Percentiles rank a stretch among this genome's conserved stretches.
Evolutionary conservation across 2,888 invertebrate species (phyloP).

Genomic region (Cataglyphis livida): DNA sequence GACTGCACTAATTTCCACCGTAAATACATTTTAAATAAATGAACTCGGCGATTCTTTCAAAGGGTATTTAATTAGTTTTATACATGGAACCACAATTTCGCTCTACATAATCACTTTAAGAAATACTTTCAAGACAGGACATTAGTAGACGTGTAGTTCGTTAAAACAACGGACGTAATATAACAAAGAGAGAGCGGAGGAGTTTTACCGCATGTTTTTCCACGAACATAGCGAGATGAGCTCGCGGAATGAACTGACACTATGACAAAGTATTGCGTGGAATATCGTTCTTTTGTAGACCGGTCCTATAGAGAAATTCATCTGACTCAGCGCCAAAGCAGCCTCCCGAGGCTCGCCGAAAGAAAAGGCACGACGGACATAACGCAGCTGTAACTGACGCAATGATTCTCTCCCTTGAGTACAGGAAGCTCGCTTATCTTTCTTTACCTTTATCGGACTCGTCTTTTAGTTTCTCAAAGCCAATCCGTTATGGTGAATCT

Average conservation of each 20-base stretch:
- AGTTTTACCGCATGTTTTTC: conserved; percentile 26
- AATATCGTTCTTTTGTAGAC: conserved; percentile 29
- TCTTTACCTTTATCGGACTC: conserved; percentile 10
- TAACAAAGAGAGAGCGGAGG: conserved; percentile 19
- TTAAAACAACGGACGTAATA: conserved; percentile 29
- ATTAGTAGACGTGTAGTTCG: conserved; percentile 11
- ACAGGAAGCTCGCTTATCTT: conserved; percentile 53
- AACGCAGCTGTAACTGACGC: conserved; percentile 65
- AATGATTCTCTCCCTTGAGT: conserved; percentile 65
- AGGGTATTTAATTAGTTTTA: conserved; percentile 13
- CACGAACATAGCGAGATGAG: background rate
- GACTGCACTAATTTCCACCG: background rate
- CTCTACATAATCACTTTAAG: background rate
- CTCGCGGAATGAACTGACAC: conserved; percentile 26
- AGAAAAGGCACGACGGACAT: conserved; percentile 58
- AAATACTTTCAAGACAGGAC: conserved; percentile 2
- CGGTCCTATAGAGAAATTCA: conserved; percentile 59
- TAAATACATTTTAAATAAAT: background rate
- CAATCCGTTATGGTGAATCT: conserved; percentile 11
- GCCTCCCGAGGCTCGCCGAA: conserved; percentile 53
- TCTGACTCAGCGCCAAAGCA: conserved; percentile 51
- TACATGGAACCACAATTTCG: background rate
- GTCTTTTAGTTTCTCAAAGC: conserved; percentile 21
- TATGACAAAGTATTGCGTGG: conserved; percentile 46
- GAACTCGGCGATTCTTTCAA: background rate